Evolutionary conservation across 1,140 invertebrate genomes (phyloP).

Genomic region (Periplaneta americana): DNA sequence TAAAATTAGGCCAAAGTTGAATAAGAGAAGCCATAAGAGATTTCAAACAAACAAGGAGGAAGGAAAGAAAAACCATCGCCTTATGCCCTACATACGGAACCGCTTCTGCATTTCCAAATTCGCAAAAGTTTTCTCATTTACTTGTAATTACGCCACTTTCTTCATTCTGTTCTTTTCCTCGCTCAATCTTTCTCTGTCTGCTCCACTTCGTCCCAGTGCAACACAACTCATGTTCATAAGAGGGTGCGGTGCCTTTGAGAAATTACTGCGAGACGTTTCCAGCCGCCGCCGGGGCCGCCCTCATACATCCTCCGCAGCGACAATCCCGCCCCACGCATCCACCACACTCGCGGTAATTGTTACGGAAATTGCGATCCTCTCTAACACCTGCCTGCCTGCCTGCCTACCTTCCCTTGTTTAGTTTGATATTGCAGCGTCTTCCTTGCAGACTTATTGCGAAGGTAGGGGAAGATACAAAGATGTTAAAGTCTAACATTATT

Average conservation of each 20-base stretch:
- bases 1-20: too few relatives aligned
- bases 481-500: too few relatives aligned
- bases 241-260: neutral
- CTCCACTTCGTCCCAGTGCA: neutral
- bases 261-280: too few relatives aligned
- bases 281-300: too few relatives aligned
- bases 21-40: too few relatives aligned
- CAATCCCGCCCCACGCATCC: neutral
- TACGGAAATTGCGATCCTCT: neutral
- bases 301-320: neutral
- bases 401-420: neutral
- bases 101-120: too few relatives aligned
- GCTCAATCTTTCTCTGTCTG: neutral
- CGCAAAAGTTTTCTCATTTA: neutral
- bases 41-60: too few relatives aligned
- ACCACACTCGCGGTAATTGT: neutral
- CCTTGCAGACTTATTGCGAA: too few relatives aligned
- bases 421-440: neutral
- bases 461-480: too few relatives aligned
- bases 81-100: too few relatives aligned
- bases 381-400: neutral
- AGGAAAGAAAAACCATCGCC: too few relatives aligned
- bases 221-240: neutral
- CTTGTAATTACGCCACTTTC: neutral
- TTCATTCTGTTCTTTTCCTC: neutral